A percentile compares a stretch with the other conserved stretches of the same genome.
These are phyloP conservation scores for Leucoraja erinaceus DNA, from an alignment of 2,113 vertebrate species.

Conservation along the genomic window DNA sequence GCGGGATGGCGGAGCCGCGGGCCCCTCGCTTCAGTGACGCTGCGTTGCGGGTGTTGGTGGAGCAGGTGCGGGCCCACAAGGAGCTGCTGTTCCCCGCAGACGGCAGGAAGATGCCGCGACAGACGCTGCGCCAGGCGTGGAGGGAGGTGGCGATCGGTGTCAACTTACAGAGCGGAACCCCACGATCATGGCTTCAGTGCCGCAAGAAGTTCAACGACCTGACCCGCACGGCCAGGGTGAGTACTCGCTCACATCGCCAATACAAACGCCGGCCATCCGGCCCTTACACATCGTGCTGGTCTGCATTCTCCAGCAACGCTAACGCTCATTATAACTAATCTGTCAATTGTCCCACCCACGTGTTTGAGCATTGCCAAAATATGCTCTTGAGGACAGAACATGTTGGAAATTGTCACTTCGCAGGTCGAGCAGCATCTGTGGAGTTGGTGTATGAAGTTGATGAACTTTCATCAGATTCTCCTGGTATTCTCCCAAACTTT, in stretches of 20 bases:
- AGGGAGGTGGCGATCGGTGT: neutral
- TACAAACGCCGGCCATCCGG: neutral
- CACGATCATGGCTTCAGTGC: neutral
- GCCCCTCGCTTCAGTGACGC: neutral
- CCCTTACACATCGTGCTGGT: neutral
- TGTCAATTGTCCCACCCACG: too few relatives aligned
- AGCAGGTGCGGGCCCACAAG: neutral
- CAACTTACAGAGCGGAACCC: neutral
- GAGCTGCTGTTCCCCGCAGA: neutral
- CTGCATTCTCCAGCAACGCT: too few relatives aligned
- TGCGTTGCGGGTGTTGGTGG: neutral
- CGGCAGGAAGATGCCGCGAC: neutral
- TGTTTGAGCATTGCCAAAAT: too few relatives aligned
- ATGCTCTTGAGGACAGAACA: too few relatives aligned
- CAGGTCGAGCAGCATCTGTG: too few relatives aligned
- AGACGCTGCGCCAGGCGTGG: neutral
- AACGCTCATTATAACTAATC: too few relatives aligned
- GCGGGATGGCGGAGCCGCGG: neutral
- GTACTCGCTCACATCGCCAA: neutral
- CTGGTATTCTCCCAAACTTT: too few relatives aligned
- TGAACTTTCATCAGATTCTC: too few relatives aligned
- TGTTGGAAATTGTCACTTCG: too few relatives aligned
- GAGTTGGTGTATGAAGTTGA: too few relatives aligned
- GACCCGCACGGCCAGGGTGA: neutral
- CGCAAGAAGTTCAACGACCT: conserved; percentile 1